Base-by-base conservation (phyloP, 2,113 vertebrate species). In the Gulo gulo region DNA sequence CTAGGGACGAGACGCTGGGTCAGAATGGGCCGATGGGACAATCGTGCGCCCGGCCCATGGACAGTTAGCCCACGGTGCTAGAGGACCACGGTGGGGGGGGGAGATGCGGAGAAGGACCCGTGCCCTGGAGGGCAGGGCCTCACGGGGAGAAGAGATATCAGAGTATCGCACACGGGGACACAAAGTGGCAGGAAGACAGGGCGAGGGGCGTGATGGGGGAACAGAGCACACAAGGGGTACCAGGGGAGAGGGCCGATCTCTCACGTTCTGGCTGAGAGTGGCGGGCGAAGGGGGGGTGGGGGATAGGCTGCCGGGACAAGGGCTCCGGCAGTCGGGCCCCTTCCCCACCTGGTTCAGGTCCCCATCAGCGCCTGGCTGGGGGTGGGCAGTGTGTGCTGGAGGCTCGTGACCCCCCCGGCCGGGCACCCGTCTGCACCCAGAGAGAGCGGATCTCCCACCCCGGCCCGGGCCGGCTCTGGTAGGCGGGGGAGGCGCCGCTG, bases 141-240 rank as follows among this genome's bases (percentile, higher is more conserved):
- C 0, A 0, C 0, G 6, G 36, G 42, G 45, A 52, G 11, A 7
- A 57, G 31, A 0, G 23, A 23, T 0, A 18, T 13, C 6, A 14
- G 55, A 23, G 4, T 10, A 2, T 0, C 0, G 2, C 2, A 1
- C 13, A 2, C 2, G 0, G 4, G 55, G 20, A 34, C 8, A 6
- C 7, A 1, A 4, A n/a, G 71, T 0, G 4, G 57, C 55, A 83
- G 81, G 39, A 15, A 42, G 76, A 21, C 0, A 14, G 3, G 52
- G 73, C 0, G 0, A 24, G 10, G 42, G 52, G n/a, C 1, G 1
- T 18, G 63, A 23, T 0, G 11, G 1, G 80, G 85, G 31, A 16
- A 26, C 12, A 0, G 9, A 42, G 45, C 16, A 24, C 31, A 65
- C 0, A 1, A 29, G 61, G 78, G 15, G 42, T 14, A 0, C 4